These are phyloP conservation scores for Penaeus japonicus DNA, from an alignment of 1,140 invertebrate species.

Conservation along the genomic window DNA sequence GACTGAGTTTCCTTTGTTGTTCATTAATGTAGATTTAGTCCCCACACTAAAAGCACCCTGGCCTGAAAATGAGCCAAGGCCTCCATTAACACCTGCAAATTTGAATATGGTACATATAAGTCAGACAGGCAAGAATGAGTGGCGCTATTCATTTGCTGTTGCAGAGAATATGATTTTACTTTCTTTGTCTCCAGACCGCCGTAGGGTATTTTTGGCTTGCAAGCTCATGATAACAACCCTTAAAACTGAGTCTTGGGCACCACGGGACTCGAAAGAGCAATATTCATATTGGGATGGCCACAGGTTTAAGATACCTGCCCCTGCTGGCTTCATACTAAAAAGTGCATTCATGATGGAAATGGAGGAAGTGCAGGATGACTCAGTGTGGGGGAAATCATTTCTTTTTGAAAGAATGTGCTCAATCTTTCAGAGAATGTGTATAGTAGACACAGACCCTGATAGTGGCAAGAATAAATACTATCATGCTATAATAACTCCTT, in stretches of 20 bases:
- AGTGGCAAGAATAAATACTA: not conserved
- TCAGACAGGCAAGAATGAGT: not conserved
- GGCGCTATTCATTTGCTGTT: conserved; percentile 14
- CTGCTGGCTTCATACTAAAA: conserved; percentile 19
- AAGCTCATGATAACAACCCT: not conserved
- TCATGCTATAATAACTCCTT: not conserved
- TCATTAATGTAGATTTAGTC: conserved; percentile 27
- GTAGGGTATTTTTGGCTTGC: not conserved
- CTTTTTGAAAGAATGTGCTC: conserved; percentile 1
- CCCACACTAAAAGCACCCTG: not conserved
- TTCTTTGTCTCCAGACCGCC: not conserved
- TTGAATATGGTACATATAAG: not conserved
- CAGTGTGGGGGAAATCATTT: not conserved
- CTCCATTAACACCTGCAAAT: not conserved
- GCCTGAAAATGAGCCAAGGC: not conserved
- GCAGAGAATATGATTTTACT: not conserved
- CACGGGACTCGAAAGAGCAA: not conserved
- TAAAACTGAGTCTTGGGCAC: conserved; percentile 21
- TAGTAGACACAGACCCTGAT: not conserved
- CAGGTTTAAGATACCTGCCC: conserved; percentile 14
- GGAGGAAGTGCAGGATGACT: not conserved
- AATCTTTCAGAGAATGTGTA: conserved; percentile 21
- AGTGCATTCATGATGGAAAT: conserved; percentile 1
- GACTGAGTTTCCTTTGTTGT: not conserved
- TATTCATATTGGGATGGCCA: conserved; percentile 23